A percentile compares a stretch with the other conserved stretches of the same genome.
These are phyloP conservation scores for Ploceus nigricollis DNA, from an alignment of 2,113 vertebrate species.

Conservation along the genomic window DNA sequence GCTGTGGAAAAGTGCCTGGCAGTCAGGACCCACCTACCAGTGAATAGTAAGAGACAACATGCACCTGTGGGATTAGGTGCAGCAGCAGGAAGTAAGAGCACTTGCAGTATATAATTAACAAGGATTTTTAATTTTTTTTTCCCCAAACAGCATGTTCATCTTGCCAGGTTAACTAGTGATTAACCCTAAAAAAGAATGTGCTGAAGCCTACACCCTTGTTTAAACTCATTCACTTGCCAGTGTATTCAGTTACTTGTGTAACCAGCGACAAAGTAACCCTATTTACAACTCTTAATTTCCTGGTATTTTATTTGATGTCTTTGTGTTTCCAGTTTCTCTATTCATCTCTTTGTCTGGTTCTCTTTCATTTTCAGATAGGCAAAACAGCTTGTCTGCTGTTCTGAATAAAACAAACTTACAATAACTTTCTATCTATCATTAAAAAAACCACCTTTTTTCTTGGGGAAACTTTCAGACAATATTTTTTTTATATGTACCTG, in stretches of 20 bases:
- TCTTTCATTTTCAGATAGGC: slow-evolving; percentile 34
- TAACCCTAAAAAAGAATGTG: slow-evolving; percentile 74
- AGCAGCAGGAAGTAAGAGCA: slow-evolving; percentile 81
- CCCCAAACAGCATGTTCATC: slow-evolving; percentile 71
- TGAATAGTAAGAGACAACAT: slow-evolving; percentile 62
- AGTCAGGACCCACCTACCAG: slow-evolving; percentile 56
- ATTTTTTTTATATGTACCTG: background rate
- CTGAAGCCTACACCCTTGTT: slow-evolving; percentile 70
- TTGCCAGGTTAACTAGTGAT: slow-evolving; percentile 84
- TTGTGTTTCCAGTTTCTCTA: slow-evolving; percentile 55
- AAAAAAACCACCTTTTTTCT: background rate
- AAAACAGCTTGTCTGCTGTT: slow-evolving; percentile 56
- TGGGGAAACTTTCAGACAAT: background rate
- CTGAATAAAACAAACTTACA: slow-evolving; percentile 39
- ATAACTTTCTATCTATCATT: background rate
- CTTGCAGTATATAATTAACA: slow-evolving; percentile 83
- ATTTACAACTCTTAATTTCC: slow-evolving; percentile 62
- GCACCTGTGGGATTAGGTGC: slow-evolving; percentile 84
- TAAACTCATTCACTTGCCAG: slow-evolving; percentile 49
- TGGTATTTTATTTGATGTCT: slow-evolving; percentile 58
- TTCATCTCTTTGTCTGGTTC: slow-evolving; percentile 47
- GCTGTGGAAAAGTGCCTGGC: slow-evolving; percentile 59
- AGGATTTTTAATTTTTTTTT: slow-evolving; percentile 62
- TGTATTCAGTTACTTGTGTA: slow-evolving; percentile 67
- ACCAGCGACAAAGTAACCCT: slow-evolving; percentile 50